Evolutionary conservation across 2,888 invertebrate species (phyloP), one percentile per base, ranked within the genome.

Genomic region (Trachelus tabidus): DNA sequence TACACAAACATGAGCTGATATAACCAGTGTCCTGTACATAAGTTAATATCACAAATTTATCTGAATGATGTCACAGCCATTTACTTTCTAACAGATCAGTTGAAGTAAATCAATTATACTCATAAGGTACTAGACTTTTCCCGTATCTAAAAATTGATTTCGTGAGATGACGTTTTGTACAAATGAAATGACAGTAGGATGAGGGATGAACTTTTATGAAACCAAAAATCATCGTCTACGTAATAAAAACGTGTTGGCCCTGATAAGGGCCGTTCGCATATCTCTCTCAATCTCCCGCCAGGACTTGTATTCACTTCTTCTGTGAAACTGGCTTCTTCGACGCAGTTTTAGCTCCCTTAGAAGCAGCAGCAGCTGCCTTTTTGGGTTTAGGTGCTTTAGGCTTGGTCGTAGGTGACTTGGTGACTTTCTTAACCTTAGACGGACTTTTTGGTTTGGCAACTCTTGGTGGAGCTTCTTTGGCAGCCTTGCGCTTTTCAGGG

Each of bases 371-470:
- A 30, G 81, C 79, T 23, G 78, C 78, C 75, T 83, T 83, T 76
- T 84, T 84, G 0, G 84, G 81, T 73, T 84, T 83, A 1, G 84
- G 82, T 34, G 80, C 79, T 73, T 83, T 83, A 12, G 83, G 80
- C 33, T 84, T 83, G 15, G 79, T 81, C 3, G 83, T 80, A 35
- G 82, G 82, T 31, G 79, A 77, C 37, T 83, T 82, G 23, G 79
- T 78, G 15, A 79, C 40, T 15, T 79, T 81, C 37, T 77, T 77
- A 37, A 78, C 77, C 76, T 79, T 69, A 12, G 74, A 73, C 23
- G 78, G 76, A n/a, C 73, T 79, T 35, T 79, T 79, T 11, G 80
- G 75, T 71, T 78, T 78, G 30, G 80, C 75, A 69, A 77, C 76
- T 34, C 77, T 81, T 4, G 77, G 73, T 40, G 69, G 33, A 23